Base-by-base conservation (phyloP, 2,888 invertebrate genomes). In the Drosophila lutescens region DNA sequence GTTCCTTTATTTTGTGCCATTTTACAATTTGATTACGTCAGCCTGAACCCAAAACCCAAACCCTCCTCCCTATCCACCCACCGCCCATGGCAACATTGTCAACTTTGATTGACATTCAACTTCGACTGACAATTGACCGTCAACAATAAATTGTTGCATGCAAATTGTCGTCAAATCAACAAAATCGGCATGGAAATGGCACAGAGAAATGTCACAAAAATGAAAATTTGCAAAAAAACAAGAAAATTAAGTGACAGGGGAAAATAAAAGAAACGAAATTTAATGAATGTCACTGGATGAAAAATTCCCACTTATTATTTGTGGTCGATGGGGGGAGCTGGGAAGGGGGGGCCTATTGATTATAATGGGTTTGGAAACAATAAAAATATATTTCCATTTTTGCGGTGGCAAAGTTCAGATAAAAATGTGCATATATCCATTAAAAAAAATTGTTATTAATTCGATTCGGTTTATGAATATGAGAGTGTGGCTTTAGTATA, bases 61-160 rank as follows among this genome's bases (percentile, higher is more conserved):
- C 23, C 43, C 15, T 32, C 13, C n/a, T 8, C 38, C 12, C 4
- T 4, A 5, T 9, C 41, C 36, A 10, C 32, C 26, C 53, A n/a
- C 26, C 38, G 47, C 46, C 58, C 34, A 13, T 49, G 49, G 70
- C 69, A 70, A 69, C 70, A 69, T 59, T 70, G 69, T 69, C 59
- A 54, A 47, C 38, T 47, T 41, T 68, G 67, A 57, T 50, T 69
- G 67, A 68, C 56, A 50, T 26, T 36, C 53, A 43, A 32, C 44
- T 49, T 49, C 49, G 51, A 68, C 41, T 70, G 70, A 43, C 55
- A 72, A 71, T 71, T 71, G 70, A 71, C 55, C 72, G 56, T 55
- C 70, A 72, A 60, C 70, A 61, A 66, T 66, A 66, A 61, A 71
- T 51, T 71, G 70, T 72, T 72, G 70, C 70, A 71, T 71, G 70